Base-by-base conservation (phyloP, 2,113 vertebrate genomes). In the Tychaedon coryphoeus region DNA sequence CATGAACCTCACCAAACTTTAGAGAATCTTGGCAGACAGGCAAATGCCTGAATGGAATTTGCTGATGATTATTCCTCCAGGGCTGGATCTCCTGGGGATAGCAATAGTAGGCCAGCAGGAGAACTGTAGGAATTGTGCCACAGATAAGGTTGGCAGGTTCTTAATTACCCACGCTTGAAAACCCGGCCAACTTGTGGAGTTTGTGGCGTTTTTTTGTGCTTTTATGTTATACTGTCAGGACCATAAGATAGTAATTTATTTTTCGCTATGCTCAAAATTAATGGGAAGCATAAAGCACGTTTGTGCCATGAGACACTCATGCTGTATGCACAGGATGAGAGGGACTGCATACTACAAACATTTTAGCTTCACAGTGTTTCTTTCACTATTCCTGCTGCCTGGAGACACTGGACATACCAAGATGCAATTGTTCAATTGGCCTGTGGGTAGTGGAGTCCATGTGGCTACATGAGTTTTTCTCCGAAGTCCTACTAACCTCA, bases 281-380 rank as follows among this genome's bases (percentile, higher is more conserved):
- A 33, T 8, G 28, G 28, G 48, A 75, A 82, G 9, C 19, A 74
- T 47, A 33, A 81, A 66, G 16, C 3, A 4, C 20, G 2, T 28
- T 3, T 0, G 0, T 56, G 72, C 48, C 22, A 25, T 29, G 47
- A 77, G 56, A 76, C 1, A 14, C 4, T 67, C 7, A 4, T 15
- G 53, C 19, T 47, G 4, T 48, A 34, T 8, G 4, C 64, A 36
- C 10, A 43, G 14, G n/a, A 31, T 17, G 19, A 65, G 16, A 65
- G 11, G n/a, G 14, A 73, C 11, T 18, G 28, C 42, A 12, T 13
- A 11, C n/a, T 74, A 47, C 47, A 51, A 24, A 38, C 9, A 42
- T 58, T 70, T 70, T 19, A 61, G 8, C 19, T 82, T 70, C 17
- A 3, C 4, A 3, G 10, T 42, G 16, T 76, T 67, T 75, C 19